Conservation (phyloP, 2,113 vertebrate species). For the Alligator mississippiensis region DNA sequence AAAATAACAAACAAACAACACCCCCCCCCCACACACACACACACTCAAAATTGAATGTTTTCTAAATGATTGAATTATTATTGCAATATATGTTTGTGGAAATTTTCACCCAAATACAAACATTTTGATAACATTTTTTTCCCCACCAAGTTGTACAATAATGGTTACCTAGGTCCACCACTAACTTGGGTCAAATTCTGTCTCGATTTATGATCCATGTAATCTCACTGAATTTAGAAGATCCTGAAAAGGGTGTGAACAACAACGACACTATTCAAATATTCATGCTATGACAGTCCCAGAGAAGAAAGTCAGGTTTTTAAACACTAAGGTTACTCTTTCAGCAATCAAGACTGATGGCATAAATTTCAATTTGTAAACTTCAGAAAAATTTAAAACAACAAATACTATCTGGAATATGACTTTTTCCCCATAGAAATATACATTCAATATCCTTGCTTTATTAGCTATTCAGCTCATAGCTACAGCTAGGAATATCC, state of each 20-base stretch:
- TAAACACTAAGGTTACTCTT: neutral
- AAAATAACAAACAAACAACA: no score
- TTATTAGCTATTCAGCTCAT: neutral
- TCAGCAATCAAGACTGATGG: neutral
- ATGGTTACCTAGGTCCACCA: rapidly evolving
- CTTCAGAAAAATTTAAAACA: neutral
- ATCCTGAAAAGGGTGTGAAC: no score
- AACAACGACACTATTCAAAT: neutral
- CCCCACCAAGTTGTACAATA: neutral
- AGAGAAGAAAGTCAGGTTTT: neutral
- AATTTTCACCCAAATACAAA: no score
- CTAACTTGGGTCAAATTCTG: neutral
- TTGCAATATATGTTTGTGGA: no score
- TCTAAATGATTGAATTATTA: no score
- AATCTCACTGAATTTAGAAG: neutral
- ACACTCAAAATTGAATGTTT: no score
- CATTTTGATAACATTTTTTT: no score
- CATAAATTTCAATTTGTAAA: neutral
- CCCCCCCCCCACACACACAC: no score
- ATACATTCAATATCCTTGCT: neutral
- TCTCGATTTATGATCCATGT: neutral
- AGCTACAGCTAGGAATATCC: neutral
- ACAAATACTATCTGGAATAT: neutral
- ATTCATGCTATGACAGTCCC: neutral
- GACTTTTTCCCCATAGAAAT: neutral